Base-by-base conservation (phyloP, 2,888 invertebrate genomes). In the Syrphus vitripennis region DNA sequence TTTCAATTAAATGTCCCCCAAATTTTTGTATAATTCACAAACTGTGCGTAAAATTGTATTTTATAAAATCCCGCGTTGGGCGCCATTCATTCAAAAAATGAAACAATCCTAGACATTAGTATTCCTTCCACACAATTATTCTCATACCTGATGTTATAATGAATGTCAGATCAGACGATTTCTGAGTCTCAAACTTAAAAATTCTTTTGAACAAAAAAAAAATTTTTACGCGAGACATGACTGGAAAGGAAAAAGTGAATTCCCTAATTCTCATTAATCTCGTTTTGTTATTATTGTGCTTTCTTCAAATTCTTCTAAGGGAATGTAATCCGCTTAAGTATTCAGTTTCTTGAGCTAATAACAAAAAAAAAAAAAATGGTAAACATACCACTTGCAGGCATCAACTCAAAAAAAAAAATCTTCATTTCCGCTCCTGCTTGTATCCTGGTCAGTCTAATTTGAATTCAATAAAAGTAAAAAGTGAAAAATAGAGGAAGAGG, bases 401-500 rank as follows among this genome's bases (percentile, higher is more conserved):
- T n/a, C n/a, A 59, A 14, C 70, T 57, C 34, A 37, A 59, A 53
- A 59, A 59, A 59, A 59, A 21, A 69, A 74, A 78, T 86, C 70
- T 63, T 78, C 69, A 71, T 61, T 79, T 63, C 74, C 61, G 72
- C 53, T 74, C 21, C 37, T 14, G 10, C 40, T 29, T 53, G 3
- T 34, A 3, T 67, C 37, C 10, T 57, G 55, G 71, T 29, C 59
- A 71, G 71, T 76, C 76, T 86, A 86, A 86, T 86, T 86, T 86
- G 72, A 86, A 86, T 86, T 82, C 86, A 77, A 86, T 86, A 86
- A 84, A 84, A 84, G 75, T 75, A 65, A 65, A 78, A 74, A 70
- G 55, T 53, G 42, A 74, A 26, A 37, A 42, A 42, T 1, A 29
- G 29, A n/a, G 6, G 21, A 67, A 65, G 76, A 67, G 31, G 16